Evolutionary conservation across 2,888 invertebrate species (phyloP), one percentile per base, ranked within the genome.

Genomic region (Xanthostigma xanthostigma): DNA sequence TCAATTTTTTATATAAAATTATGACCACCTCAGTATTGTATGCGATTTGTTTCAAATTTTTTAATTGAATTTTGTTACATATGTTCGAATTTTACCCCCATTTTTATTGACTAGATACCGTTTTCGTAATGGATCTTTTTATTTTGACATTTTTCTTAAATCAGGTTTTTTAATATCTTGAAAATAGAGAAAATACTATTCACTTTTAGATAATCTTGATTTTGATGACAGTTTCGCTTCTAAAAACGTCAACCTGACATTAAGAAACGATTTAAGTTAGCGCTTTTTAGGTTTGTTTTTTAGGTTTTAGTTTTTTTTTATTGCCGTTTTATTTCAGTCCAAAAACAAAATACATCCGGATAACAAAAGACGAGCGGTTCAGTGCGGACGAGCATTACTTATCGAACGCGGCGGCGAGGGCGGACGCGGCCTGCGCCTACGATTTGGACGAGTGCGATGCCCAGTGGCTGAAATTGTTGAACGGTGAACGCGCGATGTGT

Each of bases 361-460:
- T 93, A 66, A 80, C 82, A 51, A 87, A 90, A 62, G 93, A 94
- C 66, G 87, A 85, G 58, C 79, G 82, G 61, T 95, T 89, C 69
- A 79, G 80, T 59, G 65, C 83, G 51, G 91, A 92, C 50, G 79
- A 83, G 58, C 93, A 95, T 71, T 78, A 82, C 62, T 72, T 94
- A 58, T 91, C 91, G 53, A 81, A 81, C 58, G 88, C 90, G 54
- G 89, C 91, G 51, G 79, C 88, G 49, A 75, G 84, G 62, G 86
- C 94, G 12, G 94, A 96, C 67, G 88, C 90, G 57, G 86, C 91
- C 27, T 95, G 95, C 70, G 84, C 87, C 55, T 96, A 96, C 66
- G 96, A 96, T 68, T 75, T 96, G 61, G 96, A 96, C 70, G 91
- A 92, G 59, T 80, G 84, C 55, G 96, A 96, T 68, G 81, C 85